Evolutionary conservation across 2,797 vertebrate species (phyloP).

Genomic region (Cichlasoma orientale): DNA sequence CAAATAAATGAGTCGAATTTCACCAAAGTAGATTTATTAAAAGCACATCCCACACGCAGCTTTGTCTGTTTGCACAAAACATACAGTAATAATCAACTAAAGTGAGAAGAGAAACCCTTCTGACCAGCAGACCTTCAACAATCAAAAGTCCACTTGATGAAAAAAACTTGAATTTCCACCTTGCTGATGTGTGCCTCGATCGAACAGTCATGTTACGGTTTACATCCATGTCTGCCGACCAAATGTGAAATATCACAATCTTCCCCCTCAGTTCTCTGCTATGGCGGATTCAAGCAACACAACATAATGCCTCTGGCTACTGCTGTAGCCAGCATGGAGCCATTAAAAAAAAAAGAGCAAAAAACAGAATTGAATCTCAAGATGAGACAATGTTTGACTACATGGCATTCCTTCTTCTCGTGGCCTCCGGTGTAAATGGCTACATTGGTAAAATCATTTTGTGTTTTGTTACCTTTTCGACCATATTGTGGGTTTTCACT

Average conservation of each 20-base stretch:
- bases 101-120: background rate
- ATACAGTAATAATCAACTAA: background rate
- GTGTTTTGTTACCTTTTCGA: conserved; percentile 17
- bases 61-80: background rate
- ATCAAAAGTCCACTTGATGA: background rate
- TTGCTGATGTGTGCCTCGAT: background rate
- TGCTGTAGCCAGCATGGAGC: background rate
- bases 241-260: conserved; percentile 1
- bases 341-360: background rate
- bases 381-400: background rate
- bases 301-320: background rate
- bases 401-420: background rate
- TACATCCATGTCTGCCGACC: background rate
- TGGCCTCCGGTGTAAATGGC: background rate
- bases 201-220: background rate
- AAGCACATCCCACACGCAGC: background rate
- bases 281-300: background rate
- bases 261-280: background rate
- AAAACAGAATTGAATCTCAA: conserved; percentile 1
- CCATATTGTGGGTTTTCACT: conserved; percentile 13
- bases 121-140: background rate
- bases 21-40: too few species aligned
- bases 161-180: background rate
- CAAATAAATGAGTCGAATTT: background rate
- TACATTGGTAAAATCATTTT: conserved; percentile 11